Evolutionary conservation across 2,797 vertebrate genomes (phyloP).

Genomic region (Sparidentex hasta): DNA sequence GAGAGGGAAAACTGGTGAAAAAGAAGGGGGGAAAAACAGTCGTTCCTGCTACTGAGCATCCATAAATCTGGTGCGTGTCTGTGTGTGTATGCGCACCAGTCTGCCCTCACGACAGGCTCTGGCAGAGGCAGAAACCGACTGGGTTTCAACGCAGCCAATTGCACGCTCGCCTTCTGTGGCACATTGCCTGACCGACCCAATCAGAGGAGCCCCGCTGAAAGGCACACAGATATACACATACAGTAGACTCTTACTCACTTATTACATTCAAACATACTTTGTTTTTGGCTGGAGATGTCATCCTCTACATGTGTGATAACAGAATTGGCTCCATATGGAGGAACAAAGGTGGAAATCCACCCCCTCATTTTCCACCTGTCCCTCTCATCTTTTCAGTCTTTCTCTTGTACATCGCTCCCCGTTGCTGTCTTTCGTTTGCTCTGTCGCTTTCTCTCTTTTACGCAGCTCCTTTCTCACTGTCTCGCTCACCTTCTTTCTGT

Average conservation of each 20-base stretch:
- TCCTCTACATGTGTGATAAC: constrained; percentile 35
- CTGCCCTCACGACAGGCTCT: constrained; percentile 76
- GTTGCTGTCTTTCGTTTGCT: constrained; percentile 1
- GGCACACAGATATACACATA: neutral
- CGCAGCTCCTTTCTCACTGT: neutral
- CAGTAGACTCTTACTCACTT: constrained; percentile 12
- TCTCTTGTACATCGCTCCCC: neutral
- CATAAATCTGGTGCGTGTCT: constrained; percentile 63
- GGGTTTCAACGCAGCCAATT: constrained; percentile 70
- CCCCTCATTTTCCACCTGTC: constrained; percentile 32
- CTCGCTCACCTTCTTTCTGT: neutral
- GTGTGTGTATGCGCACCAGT: constrained; percentile 56
- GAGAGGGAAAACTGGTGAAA: constrained; percentile 72
- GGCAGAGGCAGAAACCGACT: constrained; percentile 65
- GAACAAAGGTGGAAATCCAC: constrained; percentile 31
- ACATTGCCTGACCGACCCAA: constrained; percentile 64
- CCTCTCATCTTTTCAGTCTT: neutral
- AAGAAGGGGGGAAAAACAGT: constrained; percentile 48
- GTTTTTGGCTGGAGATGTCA: constrained; percentile 39
- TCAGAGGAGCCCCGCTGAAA: constrained; percentile 46
- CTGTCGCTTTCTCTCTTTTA: neutral
- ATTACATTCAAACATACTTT: constrained; percentile 34
- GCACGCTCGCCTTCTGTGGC: constrained; percentile 50
- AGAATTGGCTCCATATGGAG: constrained; percentile 19
- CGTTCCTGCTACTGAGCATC: constrained; percentile 75